A percentile compares a stretch with the other conserved stretches of the same genome.
Conservation (phyloP, 35 echinoderm and acorn worm species). For the Lytechinus pictus region DNA sequence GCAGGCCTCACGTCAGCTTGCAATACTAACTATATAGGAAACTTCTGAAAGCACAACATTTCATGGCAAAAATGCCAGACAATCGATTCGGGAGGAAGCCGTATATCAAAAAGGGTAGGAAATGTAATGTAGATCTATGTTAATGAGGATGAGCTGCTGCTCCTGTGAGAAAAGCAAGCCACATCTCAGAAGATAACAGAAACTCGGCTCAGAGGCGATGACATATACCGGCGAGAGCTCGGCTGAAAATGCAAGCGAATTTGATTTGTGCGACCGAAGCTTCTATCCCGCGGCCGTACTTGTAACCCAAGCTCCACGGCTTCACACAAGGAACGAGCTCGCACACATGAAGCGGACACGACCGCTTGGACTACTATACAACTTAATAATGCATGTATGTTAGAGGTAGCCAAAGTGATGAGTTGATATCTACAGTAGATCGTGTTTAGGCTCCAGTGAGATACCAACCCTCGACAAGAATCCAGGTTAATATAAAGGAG, state of each 20-base stretch:
- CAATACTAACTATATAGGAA: too few relatives aligned
- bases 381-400: constrained; percentile 13
- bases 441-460: background rate
- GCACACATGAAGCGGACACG: background rate
- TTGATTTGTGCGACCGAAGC: constrained; percentile 16
- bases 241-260: constrained; percentile 17
- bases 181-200: background rate
- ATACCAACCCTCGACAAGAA: background rate
- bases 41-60: too few relatives aligned
- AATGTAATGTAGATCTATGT: background rate
- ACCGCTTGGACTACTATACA: background rate
- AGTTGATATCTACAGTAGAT: background rate
- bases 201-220: background rate
- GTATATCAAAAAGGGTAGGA: background rate
- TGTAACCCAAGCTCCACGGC: background rate
- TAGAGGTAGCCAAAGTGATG: background rate
- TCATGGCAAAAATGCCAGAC: background rate
- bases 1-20: too few relatives aligned
- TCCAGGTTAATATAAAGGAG: background rate
- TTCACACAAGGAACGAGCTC: background rate
- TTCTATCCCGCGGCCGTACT: constrained; percentile 5
- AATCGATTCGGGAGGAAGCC: background rate
- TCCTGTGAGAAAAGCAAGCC: background rate
- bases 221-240: background rate
- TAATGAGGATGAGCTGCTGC: background rate